Evolutionary conservation across 2,113 vertebrate genomes (phyloP), one percentile per base, ranked within the genome.

Genomic region (Lepisosteus osseus): DNA sequence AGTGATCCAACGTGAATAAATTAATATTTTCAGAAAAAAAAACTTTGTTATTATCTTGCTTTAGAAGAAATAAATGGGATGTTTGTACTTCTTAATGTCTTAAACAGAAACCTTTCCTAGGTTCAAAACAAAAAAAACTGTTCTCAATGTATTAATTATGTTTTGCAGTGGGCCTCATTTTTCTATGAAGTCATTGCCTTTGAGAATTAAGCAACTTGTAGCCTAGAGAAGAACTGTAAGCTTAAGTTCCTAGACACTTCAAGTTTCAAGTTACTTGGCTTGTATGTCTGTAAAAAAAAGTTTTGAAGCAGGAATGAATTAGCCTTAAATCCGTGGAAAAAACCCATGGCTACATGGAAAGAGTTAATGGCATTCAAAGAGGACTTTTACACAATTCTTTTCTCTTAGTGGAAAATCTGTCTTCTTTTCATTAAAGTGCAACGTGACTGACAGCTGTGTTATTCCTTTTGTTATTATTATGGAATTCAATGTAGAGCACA

Each of bases 391-490:
- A 14, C 1, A 66, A 54, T 44, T 68, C 2, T 59, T 59, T 74
- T 75, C 72, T 70, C 75, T 66, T 76, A 71, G 54, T 67, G 80
- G 81, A 72, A 81, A 71, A 59, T 80, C 70, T 0, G 1, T 65
- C 79, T 84, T 84, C 79, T 70, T 29, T 73, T 79, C 67, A 45
- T 87, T 84, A 78, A 73, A 79, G 79, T 77, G 77, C 73, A 65
- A 41, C 76, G 67, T 64, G 79, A 70, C 83, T 7, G 43, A 69
- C 67, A 79, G 75, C 71, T 68, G 1, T 74, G 74, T 11, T 68
- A 59, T 0, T 80, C 61, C 15, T 42, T 70, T 76, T 81, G 80
- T 82, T 13, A 2, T 75, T 85, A 68, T 67, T 65, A 4, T 77
- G 76, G 68, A 79, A 84, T 61, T 54, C 76, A 4, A 75, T 79